Conservation (phyloP, 1,140 invertebrate species). For the Dendroctonus valens region DNA sequence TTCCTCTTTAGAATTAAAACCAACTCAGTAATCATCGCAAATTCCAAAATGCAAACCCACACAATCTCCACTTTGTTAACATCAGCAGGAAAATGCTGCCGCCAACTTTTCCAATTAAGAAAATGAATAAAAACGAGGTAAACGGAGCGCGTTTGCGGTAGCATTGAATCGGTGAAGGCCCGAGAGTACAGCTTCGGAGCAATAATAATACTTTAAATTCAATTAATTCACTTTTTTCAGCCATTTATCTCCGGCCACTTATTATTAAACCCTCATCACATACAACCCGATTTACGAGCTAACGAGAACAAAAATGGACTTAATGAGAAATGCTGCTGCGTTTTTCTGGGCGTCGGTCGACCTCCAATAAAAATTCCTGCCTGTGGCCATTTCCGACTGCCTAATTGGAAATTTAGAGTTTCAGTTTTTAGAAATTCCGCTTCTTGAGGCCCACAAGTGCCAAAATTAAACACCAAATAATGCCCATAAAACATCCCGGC, state of each 20-base stretch:
- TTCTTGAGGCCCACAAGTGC: not conserved
- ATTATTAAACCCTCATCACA: conserved; percentile 14
- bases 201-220: not conserved
- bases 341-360: not conserved
- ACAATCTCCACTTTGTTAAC: no score
- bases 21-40: no score
- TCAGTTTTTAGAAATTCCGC: not conserved
- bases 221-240: conserved; percentile 9
- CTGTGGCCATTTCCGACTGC: not conserved
- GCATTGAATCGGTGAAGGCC: no score
- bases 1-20: no score
- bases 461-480: no score
- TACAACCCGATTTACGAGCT: conserved; percentile 1
- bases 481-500: no score
- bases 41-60: no score
- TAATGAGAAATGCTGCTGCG: conserved; percentile 7
- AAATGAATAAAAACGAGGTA: no score
- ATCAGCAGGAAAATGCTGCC: no score
- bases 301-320: conserved; percentile 1
- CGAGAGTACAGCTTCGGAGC: no score
- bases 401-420: not conserved
- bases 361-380: conserved; percentile 2
- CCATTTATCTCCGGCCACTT: conserved; percentile 14
- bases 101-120: no score
- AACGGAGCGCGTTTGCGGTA: no score